A percentile compares a stretch with the other conserved stretches of the same genome.
phyloP scores from a whole-genome alignment of 2,888 invertebrate genomes.

The Silvanus unidentatus region DNA sequence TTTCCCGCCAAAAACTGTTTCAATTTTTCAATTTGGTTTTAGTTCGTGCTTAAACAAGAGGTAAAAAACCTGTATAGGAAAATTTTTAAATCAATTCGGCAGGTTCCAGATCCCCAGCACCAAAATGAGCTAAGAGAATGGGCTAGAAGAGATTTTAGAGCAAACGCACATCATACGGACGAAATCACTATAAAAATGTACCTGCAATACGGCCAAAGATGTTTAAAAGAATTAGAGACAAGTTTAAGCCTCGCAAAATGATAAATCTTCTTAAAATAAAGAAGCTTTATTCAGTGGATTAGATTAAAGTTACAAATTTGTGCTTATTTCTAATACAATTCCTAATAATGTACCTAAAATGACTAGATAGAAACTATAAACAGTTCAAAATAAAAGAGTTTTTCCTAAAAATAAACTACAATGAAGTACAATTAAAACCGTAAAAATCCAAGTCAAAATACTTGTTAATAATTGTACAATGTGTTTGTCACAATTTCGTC shows the following conservation, averaged over 20 bases:
- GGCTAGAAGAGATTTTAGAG: conserved; percentile 68
- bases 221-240: conserved; percentile 60
- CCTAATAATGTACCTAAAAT: too few relatives aligned
- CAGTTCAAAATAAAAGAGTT: conserved; percentile 5
- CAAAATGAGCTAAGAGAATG: conserved; percentile 63
- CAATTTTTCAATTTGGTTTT: conserved; percentile 33
- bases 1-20: not conserved
- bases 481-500: conserved; percentile 26
- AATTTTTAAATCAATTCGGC: conserved; percentile 61
- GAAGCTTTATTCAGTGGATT: not conserved
- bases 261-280: conserved; percentile 8
- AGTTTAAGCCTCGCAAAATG: conserved; percentile 58
- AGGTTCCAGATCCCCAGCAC: conserved; percentile 60
- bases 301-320: too few relatives aligned
- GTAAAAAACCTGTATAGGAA: conserved; percentile 70
- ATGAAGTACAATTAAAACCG: conserved; percentile 56
- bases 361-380: not conserved
- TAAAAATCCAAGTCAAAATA: conserved; percentile 62
- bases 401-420: conserved; percentile 9
- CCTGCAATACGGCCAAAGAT: conserved; percentile 64
- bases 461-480: conserved; percentile 53
- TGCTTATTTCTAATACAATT: not conserved
- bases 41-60: conserved; percentile 77
- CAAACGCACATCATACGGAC: conserved; percentile 64
- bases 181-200: conserved; percentile 67